Evolutionary conservation across 2,797 vertebrate species (phyloP).

Genomic region (Halcyon leucocephala): DNA sequence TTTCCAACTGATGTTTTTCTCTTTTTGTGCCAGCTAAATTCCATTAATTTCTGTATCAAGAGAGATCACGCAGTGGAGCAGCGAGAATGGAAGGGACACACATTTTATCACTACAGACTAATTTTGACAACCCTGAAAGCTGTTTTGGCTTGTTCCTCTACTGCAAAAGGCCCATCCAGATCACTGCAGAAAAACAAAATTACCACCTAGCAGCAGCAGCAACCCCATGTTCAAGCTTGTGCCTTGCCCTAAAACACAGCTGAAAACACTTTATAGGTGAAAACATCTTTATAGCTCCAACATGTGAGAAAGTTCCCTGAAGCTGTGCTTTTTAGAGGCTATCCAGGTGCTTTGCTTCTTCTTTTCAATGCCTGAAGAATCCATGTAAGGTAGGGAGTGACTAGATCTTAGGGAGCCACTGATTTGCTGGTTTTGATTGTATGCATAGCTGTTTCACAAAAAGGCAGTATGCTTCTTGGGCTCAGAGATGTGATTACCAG

Average conservation of each 20-base stretch:
- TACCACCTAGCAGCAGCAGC: background rate
- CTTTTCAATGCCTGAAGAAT: background rate
- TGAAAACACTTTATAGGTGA: background rate
- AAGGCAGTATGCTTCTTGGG: rapidly evolving
- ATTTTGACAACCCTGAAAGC: background rate
- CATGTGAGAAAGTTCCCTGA: background rate
- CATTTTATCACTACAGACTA: rapidly evolving
- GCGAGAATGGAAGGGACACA: rapidly evolving
- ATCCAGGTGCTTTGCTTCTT: background rate
- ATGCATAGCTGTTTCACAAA: rapidly evolving
- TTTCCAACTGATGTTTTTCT: background rate
- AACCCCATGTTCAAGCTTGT: background rate
- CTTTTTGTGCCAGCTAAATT: background rate
- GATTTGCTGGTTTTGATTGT: background rate
- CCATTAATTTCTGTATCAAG: background rate
- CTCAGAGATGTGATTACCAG: rapidly evolving
- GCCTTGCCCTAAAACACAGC: background rate
- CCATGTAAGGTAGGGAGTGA: rapidly evolving
- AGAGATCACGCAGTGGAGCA: background rate
- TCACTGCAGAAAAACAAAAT: background rate
- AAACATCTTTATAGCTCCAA: background rate
- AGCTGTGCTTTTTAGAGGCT: background rate
- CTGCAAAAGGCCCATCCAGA: background rate
- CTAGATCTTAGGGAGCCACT: rapidly evolving
- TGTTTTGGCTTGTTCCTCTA: background rate